These are phyloP conservation scores for Pristionchus mayeri DNA, from an alignment of 2,888 invertebrate genomes.

Conservation along the genomic window DNA sequence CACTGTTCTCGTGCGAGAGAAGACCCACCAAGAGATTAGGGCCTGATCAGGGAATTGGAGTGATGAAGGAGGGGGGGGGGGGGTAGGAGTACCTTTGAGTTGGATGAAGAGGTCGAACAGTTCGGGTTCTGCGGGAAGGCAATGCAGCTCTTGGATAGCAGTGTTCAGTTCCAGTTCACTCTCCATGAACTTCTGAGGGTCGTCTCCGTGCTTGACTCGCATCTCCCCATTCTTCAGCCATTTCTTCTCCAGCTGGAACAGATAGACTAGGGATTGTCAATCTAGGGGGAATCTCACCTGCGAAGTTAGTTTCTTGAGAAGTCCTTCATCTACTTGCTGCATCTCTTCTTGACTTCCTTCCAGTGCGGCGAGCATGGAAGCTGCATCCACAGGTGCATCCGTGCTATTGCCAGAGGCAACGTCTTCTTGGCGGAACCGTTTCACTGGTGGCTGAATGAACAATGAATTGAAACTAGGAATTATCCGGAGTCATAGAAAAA, in stretches of 20 bases:
- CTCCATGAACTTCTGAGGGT: constrained; percentile 86
- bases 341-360: constrained; percentile 47
- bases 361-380: constrained; percentile 35
- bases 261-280: too few species aligned
- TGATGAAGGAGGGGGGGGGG: neutral
- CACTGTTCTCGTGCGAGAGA: constrained; percentile 95
- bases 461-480: too few species aligned
- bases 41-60: constrained; percentile 77
- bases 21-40: constrained; percentile 92
- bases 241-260: constrained; percentile 84
- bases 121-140: constrained; percentile 94
- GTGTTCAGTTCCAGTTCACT: constrained; percentile 95
- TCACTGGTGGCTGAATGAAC: constrained; percentile 61
- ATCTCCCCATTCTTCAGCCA: constrained; percentile 95
- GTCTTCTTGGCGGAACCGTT: constrained; percentile 60
- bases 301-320: constrained; percentile 65
- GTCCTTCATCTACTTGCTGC: constrained; percentile 64
- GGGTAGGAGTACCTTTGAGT: constrained; percentile 79
- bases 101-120: constrained; percentile 92
- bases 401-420: neutral
- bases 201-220: constrained; percentile 94
- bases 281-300: constrained; percentile 61
- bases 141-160: constrained; percentile 89
- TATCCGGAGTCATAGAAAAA: too few species aligned
- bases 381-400: constrained; percentile 49